Evolutionary conservation across 2,113 vertebrate species (phyloP).

Genomic region (Cheirogaleus medius): DNA sequence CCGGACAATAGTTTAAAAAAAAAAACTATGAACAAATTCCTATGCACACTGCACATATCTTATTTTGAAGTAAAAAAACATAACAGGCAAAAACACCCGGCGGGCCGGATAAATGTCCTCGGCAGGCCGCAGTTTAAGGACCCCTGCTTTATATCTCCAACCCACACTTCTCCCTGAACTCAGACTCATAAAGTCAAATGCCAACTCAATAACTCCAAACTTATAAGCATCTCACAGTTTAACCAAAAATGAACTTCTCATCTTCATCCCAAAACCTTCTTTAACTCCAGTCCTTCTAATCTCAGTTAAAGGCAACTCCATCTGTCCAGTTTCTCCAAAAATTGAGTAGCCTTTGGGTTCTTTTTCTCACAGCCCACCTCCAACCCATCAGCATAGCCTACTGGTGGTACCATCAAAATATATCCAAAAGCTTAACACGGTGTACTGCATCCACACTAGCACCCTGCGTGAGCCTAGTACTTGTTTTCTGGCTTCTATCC

Average conservation of each 20-base stretch:
- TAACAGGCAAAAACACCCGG: no score
- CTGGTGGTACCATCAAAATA: background rate
- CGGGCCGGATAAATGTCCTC: no score
- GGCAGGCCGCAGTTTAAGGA: no score
- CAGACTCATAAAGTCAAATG: background rate
- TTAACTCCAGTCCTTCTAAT: background rate
- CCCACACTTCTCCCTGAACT: background rate
- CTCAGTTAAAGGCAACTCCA: background rate
- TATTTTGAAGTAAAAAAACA: no score
- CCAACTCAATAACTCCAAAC: background rate
- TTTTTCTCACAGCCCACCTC: background rate
- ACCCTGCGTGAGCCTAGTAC: no score
- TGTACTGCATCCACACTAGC: background rate
- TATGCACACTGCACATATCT: no score
- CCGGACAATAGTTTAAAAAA: no score
- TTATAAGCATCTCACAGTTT: background rate
- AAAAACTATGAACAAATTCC: no score
- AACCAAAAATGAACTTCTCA: background rate
- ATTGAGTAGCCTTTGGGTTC: background rate
- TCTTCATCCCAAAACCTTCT: background rate
- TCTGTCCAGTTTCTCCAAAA: background rate
- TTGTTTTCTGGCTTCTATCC: background rate
- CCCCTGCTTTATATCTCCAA: background rate
- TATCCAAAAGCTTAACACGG: background rate
- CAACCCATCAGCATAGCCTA: background rate